Evolutionary conservation across 2,888 invertebrate species (phyloP).

Genomic region (Himalopsyche tibetana): DNA sequence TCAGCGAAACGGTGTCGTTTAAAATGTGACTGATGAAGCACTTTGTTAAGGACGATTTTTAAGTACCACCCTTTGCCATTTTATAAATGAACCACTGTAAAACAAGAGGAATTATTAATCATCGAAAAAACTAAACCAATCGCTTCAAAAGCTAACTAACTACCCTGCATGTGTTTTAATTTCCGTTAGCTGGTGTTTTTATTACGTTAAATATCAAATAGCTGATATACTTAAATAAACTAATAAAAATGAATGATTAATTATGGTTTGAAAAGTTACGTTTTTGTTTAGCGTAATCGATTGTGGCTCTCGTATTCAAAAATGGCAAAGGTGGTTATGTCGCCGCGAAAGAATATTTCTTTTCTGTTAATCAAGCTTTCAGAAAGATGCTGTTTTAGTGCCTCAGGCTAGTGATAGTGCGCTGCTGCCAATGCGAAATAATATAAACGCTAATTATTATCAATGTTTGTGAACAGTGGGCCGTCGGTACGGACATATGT

Average conservation of each 20-base stretch:
- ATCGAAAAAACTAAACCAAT: background rate
- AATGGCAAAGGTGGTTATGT: conserved; percentile 2
- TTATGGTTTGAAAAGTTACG: no score
- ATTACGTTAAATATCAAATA: background rate
- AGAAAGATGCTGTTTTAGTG: conserved; percentile 32
- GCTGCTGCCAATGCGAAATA: conserved; percentile 37
- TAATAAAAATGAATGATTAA: no score
- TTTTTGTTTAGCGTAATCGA: no score
- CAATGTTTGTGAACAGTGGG: background rate
- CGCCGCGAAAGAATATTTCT: conserved; percentile 28
- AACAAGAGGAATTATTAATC: background rate
- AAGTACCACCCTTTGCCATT: background rate
- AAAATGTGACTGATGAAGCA: conserved; percentile 16
- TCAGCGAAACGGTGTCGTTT: conserved; percentile 1
- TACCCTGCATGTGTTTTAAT: background rate
- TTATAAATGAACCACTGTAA: background rate
- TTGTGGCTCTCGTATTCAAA: background rate
- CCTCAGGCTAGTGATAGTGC: conserved; percentile 26
- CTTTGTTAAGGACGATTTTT: conserved; percentile 3
- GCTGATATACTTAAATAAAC: background rate
- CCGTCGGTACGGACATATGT: conserved; percentile 1
- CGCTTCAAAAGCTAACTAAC: background rate
- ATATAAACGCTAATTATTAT: conserved; percentile 14
- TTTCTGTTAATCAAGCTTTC: background rate
- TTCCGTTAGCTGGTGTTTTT: background rate